phyloP scores from a whole-genome alignment of 2,888 invertebrate species.

The Pterostichus madidus region DNA sequence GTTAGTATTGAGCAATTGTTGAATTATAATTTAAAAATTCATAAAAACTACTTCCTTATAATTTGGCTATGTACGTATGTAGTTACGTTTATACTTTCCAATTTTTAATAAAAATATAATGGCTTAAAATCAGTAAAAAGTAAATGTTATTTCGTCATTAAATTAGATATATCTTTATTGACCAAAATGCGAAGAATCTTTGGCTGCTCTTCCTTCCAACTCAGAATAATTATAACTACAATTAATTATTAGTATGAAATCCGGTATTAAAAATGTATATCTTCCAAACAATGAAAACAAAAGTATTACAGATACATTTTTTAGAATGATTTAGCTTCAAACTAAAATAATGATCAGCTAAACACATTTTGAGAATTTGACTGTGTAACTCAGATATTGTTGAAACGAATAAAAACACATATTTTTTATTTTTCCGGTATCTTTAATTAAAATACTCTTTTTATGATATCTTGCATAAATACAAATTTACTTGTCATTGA shows the following conservation, averaged over 20 bases:
- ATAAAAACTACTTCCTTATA: slow-evolving; percentile 23
- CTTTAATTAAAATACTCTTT: background rate
- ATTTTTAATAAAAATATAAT: slow-evolving; percentile 11
- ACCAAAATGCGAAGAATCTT: too few species aligned
- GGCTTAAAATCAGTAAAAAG: background rate
- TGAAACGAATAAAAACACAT: background rate
- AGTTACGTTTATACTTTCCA: background rate
- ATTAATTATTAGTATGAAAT: too few species aligned
- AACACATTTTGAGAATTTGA: too few species aligned
- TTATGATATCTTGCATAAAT: slow-evolving; percentile 12
- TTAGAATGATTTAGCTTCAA: too few species aligned
- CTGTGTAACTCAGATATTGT: background rate
- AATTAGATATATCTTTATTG: too few species aligned
- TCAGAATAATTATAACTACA: too few species aligned
- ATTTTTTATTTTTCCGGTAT: slow-evolving; percentile 31
- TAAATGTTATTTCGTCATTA: too few species aligned
- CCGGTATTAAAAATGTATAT: too few species aligned
- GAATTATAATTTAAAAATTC: slow-evolving; percentile 19
- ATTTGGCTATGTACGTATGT: background rate
- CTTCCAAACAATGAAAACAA: too few species aligned
- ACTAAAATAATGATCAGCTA: too few species aligned
- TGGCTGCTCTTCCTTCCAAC: too few species aligned
- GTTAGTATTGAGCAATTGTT: slow-evolving; percentile 5
- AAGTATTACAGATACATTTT: too few species aligned
- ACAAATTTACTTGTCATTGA: slow-evolving; percentile 40